A percentile compares a stretch with the other conserved stretches of the same genome.
Evolutionary conservation across 2,797 vertebrate genomes (phyloP).

Genomic region (Pogoniulus pusillus): DNA sequence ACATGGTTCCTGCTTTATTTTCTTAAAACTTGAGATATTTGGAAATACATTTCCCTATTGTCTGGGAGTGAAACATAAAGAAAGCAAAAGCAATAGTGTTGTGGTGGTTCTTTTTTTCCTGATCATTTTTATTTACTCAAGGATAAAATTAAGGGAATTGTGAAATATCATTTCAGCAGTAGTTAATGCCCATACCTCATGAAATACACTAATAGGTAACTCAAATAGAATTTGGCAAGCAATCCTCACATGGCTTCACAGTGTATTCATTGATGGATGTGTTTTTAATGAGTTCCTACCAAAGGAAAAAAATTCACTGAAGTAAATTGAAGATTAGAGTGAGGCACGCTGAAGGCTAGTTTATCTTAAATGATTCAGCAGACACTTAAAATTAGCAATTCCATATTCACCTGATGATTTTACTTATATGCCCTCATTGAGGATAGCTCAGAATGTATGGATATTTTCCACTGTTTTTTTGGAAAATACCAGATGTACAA

Average conservation of each 20-base stretch:
- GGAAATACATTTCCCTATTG: background rate
- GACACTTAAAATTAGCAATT: slow-evolving; percentile 55
- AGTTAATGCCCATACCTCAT: slow-evolving; percentile 3
- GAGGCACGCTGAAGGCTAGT: slow-evolving; percentile 41
- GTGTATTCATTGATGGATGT: slow-evolving; percentile 46
- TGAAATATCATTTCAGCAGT: slow-evolving; percentile 29
- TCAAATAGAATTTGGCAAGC: slow-evolving; percentile 48
- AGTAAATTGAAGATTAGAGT: slow-evolving; percentile 63
- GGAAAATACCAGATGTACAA: background rate
- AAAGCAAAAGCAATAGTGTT: background rate
- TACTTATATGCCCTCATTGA: slow-evolving; percentile 21
- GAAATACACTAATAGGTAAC: slow-evolving; percentile 32
- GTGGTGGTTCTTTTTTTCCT: too few species aligned
- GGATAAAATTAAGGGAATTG: slow-evolving; percentile 5
- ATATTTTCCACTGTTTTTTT: background rate
- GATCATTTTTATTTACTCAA: slow-evolving; percentile 13
- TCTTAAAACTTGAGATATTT: background rate
- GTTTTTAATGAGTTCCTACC: slow-evolving; percentile 53
- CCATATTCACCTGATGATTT: slow-evolving; percentile 38
- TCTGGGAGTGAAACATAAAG: background rate
- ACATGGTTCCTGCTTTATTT: background rate
- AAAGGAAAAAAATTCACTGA: slow-evolving; percentile 46
- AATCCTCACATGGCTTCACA: slow-evolving; percentile 24
- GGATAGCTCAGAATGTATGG: background rate
- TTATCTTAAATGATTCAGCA: slow-evolving; percentile 56